Percentiles rank a stretch among this genome's conserved stretches.
Conservation (phyloP, 1,140 invertebrate species). For the Steinernema khuongi region DNA sequence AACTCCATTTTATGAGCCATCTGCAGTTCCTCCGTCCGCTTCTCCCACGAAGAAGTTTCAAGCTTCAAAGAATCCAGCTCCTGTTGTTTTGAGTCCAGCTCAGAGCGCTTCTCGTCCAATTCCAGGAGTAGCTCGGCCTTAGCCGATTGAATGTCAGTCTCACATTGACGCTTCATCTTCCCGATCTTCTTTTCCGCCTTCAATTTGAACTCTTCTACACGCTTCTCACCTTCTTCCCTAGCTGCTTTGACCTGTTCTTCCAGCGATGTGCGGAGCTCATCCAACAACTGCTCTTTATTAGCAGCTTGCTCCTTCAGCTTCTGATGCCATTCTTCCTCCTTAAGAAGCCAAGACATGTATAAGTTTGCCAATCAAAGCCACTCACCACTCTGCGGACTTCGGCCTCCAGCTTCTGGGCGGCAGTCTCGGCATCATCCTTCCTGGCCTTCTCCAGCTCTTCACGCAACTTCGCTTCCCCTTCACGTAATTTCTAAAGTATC, state of each 20-base stretch:
- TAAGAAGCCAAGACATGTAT: neutral
- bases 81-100: neutral
- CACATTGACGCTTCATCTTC: neutral
- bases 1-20: no score
- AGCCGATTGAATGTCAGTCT: neutral
- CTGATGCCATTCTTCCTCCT: neutral
- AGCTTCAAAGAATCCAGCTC: neutral
- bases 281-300: no score
- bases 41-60: no score
- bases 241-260: neutral
- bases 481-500: no score
- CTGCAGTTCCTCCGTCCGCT: no score
- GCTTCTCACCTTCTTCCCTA: neutral
- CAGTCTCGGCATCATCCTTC: neutral
- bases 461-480: no score
- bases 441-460: neutral
- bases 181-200: neutral
- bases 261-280: neutral
- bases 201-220: neutral
- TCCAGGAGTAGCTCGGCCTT: neutral
- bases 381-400: neutral
- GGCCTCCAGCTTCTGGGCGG: neutral
- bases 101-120: neutral
- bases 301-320: neutral
- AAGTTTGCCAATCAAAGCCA: neutral